phyloP scores from a whole-genome alignment of 2,797 vertebrate species.

The Rhynchotus rufescens region DNA sequence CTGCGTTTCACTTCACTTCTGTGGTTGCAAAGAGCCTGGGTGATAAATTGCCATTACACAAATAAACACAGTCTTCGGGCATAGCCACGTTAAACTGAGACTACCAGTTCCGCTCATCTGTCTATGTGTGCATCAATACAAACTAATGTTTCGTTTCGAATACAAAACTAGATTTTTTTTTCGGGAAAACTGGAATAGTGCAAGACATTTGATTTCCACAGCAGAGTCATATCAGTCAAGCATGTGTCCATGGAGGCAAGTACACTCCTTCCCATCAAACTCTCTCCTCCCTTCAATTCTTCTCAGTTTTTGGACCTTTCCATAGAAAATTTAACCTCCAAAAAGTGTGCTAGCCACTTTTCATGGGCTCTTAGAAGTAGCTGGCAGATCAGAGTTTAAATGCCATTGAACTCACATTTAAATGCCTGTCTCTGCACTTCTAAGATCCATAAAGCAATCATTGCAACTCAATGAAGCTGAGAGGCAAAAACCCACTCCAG shows the following conservation, averaged over 20 bases:
- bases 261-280: too few relatives aligned
- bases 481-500: neutral
- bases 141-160: neutral
- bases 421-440: neutral
- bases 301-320: neutral
- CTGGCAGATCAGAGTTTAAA: neutral
- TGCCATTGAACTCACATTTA: neutral
- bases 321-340: neutral
- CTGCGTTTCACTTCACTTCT: neutral
- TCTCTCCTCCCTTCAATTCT: too few relatives aligned
- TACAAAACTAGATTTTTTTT: neutral
- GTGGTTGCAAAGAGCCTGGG: neutral
- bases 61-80: neutral
- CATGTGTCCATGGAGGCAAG: too few relatives aligned
- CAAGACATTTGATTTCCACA: neutral
- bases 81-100: neutral
- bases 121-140: neutral
- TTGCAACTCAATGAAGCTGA: neutral
- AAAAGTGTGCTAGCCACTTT: neutral
- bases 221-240: neutral
- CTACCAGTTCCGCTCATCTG: neutral
- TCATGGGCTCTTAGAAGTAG: neutral
- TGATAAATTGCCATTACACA: neutral
- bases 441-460: neutral
- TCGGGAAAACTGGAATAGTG: neutral